phyloP scores from a whole-genome alignment of 2,113 vertebrate species.

The Neolamprologus modestus region DNA sequence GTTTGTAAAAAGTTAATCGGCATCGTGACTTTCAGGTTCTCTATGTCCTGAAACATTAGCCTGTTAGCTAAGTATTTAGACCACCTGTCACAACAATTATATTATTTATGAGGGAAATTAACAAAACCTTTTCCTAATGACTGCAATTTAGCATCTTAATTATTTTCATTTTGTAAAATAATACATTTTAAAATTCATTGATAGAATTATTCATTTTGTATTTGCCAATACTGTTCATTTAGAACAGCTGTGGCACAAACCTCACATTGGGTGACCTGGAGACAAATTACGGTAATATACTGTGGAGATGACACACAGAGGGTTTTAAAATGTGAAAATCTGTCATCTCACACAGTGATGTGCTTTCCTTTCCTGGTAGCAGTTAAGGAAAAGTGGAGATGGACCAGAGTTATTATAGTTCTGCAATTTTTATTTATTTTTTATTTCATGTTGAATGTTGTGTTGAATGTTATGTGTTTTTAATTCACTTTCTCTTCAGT shows the following conservation, averaged over 20 bases:
- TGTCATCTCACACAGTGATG: neutral
- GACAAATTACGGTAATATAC: neutral
- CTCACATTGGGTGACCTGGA: neutral
- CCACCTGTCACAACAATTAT: neutral
- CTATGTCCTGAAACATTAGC: neutral
- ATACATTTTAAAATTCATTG: neutral
- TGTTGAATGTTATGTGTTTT: neutral
- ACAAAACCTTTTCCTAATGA: neutral
- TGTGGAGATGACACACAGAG: neutral
- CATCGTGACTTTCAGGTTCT: neutral
- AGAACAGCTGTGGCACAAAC: neutral
- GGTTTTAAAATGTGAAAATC: neutral
- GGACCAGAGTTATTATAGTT: neutral
- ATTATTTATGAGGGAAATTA: neutral
- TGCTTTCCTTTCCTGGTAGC: neutral
- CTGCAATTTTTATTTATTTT: neutral
- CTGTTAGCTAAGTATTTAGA: neutral
- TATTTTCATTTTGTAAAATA: neutral
- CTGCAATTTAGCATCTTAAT: neutral
- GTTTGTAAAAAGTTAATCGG: neutral
- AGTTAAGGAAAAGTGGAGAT: neutral
- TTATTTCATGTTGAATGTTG: neutral
- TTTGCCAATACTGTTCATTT: neutral
- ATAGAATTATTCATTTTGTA: neutral
- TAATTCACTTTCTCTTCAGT: neutral